Evolutionary conservation across 1,140 invertebrate species (phyloP).

Genomic region (Drosophila melanogaster): Release_6_plus_ISO1_MT NT_033777.3:23776501-23777000

Average conservation of each 20-base stretch:
- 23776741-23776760: conserved; percentile 84
- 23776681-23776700: conserved; percentile 88
- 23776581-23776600: conserved; percentile 28
- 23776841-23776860: conserved; percentile 29
- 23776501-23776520: conserved; percentile 38
- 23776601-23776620: conserved; percentile 58
- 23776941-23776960: conserved; percentile 60
- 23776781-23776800: conserved; percentile 72
- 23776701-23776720: conserved; percentile 85
- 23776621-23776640: conserved; percentile 85
- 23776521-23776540: conserved; percentile 20
- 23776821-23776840: conserved; percentile 4
- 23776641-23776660: conserved; percentile 90
- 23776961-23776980: conserved; percentile 65
- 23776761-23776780: conserved; percentile 82
- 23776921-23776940: conserved; percentile 44
- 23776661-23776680: conserved; percentile 90
- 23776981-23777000: conserved; percentile 54
- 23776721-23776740: conserved; percentile 84
- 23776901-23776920: too few relatives aligned
- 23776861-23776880: conserved; percentile 54
- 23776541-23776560: background rate
- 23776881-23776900: background rate
- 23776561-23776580: background rate
- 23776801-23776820: conserved; percentile 14